Conservation (phyloP, 2,797 vertebrate genomes). For the Dipus sagitta region DNA sequence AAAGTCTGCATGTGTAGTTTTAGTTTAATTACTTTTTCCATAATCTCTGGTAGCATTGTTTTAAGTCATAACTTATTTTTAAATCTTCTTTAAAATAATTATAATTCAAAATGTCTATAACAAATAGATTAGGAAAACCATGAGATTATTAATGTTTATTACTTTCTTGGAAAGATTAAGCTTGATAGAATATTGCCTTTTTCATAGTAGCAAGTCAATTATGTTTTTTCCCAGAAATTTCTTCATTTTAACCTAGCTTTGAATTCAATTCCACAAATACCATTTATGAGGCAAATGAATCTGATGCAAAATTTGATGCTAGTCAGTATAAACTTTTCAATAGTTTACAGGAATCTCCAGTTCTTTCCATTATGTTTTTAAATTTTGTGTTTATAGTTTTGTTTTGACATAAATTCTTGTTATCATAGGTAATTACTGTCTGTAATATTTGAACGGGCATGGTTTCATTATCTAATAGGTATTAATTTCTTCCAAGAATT, state of each 20-base stretch:
- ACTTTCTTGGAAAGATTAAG: neutral
- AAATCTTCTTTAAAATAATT: slow-evolving; percentile 38
- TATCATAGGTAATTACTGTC: slow-evolving; percentile 12
- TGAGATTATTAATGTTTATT: slow-evolving; percentile 13
- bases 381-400: slow-evolving; percentile 37
- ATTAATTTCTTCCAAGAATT: slow-evolving; percentile 38
- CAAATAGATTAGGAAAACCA: slow-evolving; percentile 10
- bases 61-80: slow-evolving; percentile 47
- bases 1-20: slow-evolving; percentile 18
- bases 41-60: slow-evolving; percentile 10
- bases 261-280: neutral
- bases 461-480: slow-evolving; percentile 1
- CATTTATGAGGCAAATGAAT: neutral
- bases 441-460: neutral
- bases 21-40: neutral
- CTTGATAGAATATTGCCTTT: neutral
- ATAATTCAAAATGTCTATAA: slow-evolving; percentile 32
- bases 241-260: slow-evolving; percentile 29
- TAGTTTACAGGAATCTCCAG: neutral
- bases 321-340: neutral
- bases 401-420: slow-evolving; percentile 43
- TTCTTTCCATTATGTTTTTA: neutral
- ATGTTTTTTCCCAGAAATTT: slow-evolving; percentile 50
- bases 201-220: slow-evolving; percentile 24
- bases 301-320: neutral